Percentiles rank a stretch among this genome's conserved stretches.
Conservation (phyloP, 2,113 vertebrate species). For the Hyperoodon ampullatus region DNA sequence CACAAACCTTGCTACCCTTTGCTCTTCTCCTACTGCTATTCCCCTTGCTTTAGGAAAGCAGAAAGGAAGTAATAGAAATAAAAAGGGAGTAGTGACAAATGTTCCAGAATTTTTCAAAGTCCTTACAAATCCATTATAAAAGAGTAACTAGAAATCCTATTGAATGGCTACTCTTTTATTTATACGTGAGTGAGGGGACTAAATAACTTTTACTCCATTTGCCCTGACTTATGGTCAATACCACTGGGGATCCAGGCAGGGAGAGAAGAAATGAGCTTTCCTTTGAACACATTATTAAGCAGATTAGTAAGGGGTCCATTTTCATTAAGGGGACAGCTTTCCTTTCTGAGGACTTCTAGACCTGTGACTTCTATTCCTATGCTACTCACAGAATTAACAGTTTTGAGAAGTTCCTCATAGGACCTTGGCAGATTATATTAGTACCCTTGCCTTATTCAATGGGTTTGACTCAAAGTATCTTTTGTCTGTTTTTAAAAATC, state of each 20-base stretch:
- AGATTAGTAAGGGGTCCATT: background rate
- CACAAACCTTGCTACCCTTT: background rate
- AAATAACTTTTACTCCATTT: background rate
- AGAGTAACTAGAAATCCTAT: background rate
- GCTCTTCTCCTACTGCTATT: background rate
- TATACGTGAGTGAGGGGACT: background rate
- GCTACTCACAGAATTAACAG: background rate
- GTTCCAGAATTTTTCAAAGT: background rate
- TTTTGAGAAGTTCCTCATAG: background rate
- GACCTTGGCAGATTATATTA: background rate
- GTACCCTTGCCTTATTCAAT: background rate
- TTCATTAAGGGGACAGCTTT: background rate
- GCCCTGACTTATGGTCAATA: background rate
- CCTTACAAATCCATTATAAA: background rate
- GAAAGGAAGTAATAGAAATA: background rate
- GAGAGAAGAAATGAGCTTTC: background rate
- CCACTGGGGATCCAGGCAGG: background rate
- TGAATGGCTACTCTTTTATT: background rate
- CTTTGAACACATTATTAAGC: background rate
- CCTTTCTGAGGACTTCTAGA: background rate
- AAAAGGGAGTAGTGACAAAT: background rate
- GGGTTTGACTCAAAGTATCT: background rate
- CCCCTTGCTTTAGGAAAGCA: background rate
- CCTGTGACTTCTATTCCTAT: background rate
- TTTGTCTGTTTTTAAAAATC: background rate